Percentiles rank a stretch among this genome's conserved stretches.
Conservation (phyloP, 2,888 invertebrate genomes). For the Parnassius mnemosyne region DNA sequence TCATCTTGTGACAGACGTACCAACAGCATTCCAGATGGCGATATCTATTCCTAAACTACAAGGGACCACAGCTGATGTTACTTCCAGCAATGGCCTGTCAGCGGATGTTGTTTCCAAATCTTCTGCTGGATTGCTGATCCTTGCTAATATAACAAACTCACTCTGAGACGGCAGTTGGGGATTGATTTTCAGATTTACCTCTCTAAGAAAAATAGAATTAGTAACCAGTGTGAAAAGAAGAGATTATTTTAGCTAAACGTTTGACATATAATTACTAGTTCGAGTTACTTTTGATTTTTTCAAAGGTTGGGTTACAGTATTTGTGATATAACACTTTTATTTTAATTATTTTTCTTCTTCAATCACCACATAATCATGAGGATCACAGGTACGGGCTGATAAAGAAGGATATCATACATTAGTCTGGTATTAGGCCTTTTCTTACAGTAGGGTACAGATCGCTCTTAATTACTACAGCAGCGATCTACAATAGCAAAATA, state of each 20-base stretch:
- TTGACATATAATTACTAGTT: too few species aligned
- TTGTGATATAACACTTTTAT: too few species aligned
- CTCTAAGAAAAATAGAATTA: conserved; percentile 49
- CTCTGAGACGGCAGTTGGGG: conserved; percentile 68
- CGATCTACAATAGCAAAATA: too few species aligned
- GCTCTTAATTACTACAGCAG: too few species aligned
- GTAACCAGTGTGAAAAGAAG: background rate
- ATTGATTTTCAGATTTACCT: conserved; percentile 77
- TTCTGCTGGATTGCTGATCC: conserved; percentile 75
- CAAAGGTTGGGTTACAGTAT: too few species aligned
- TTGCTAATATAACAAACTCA: conserved; percentile 81
- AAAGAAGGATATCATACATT: too few species aligned
- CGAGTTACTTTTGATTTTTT: too few species aligned
- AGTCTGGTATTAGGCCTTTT: too few species aligned
- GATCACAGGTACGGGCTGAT: too few species aligned
- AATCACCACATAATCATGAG: too few species aligned
- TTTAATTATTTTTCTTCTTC: too few species aligned
- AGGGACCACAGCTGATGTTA: conserved; percentile 78
- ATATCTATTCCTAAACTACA: conserved; percentile 84
- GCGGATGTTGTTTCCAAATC: conserved; percentile 78
- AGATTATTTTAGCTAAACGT: background rate
- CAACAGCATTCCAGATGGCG: conserved; percentile 83
- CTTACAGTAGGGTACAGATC: too few species aligned
- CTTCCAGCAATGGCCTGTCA: conserved; percentile 80
- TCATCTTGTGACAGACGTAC: conserved; percentile 55